Evolutionary conservation across 2,797 vertebrate genomes (phyloP), one percentile per base, ranked within the genome.

Genomic region (Poeciliopsis turneri): DNA sequence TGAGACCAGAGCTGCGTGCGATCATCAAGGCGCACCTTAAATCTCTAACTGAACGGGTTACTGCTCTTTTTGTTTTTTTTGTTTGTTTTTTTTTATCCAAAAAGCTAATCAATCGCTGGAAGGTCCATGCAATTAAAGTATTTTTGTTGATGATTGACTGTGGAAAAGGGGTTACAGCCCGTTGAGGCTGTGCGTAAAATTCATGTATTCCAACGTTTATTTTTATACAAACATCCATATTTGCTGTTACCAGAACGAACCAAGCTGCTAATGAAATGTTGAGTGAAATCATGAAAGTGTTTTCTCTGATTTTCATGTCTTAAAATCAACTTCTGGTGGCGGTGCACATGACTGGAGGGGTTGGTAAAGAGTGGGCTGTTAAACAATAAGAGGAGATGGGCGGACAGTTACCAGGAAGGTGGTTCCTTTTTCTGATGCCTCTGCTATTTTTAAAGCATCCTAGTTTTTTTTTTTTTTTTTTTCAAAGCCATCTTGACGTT

Each of bases 301-400:
- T 82, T 76, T 33, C 74, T 13, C 33, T 41, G 0, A 66, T 85
- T 78, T 82, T 11, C 8, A 25, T 33, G 49, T 51, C 3, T n/a
- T 11, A 20, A 16, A 73, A 84, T 45, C 33, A 82, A 86, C 80
- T 87, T 85, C n/a, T 64, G 78, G 51, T 59, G 36, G 81, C 66
- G 43, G n/a, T 0, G 69, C 41, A 47, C 71, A 61, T 25, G 43
- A 66, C 13, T 57, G 57, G 43, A 71, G 74, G 72, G 49, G 80
- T 15, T 55, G 74, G 66, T 47, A n/a, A 79, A 82, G 73, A 39
- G 47, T 11, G 59, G 51, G 77, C 64, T 79, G 30, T 75, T 72
- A 75, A 87, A 87, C 77, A 88, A 89, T 84, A 77, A 79, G 57
- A 75, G 74, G 25, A 76, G 55, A 0, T 23, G 57, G 66, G 78